phyloP scores from a whole-genome alignment of 2,113 vertebrate species.

The Fulica atra region DNA sequence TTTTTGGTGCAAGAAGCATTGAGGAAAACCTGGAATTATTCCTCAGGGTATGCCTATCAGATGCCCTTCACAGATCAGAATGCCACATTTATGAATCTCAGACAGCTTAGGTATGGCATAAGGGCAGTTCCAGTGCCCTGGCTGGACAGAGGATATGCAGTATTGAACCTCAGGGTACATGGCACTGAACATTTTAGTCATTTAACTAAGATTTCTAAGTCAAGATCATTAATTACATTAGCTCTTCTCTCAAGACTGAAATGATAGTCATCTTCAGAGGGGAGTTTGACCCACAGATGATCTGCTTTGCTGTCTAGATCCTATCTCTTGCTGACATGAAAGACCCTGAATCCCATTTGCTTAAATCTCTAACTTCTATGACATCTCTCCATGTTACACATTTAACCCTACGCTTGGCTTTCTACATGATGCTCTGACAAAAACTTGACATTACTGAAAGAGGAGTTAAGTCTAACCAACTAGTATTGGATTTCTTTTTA shows the following conservation, averaged over 20 bases:
- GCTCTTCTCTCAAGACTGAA: background rate
- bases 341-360: background rate
- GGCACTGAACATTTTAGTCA: background rate
- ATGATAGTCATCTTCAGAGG: background rate
- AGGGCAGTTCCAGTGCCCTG: background rate
- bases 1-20: background rate
- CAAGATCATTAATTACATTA: background rate
- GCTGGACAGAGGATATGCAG: rapidly evolving
- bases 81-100: background rate
- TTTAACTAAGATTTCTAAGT: background rate
- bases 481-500: background rate
- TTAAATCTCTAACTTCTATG: background rate
- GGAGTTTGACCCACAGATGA: background rate
- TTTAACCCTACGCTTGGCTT: background rate
- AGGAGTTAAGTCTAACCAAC: background rate
- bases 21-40: background rate
- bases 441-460: background rate
- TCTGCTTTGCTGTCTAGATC: background rate
- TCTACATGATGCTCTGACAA: background rate
- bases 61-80: background rate
- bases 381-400: background rate
- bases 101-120: rapidly evolving
- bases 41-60: background rate
- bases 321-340: background rate
- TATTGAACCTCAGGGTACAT: rapidly evolving